These are phyloP conservation scores for Zalophus californianus DNA, from an alignment of 2,797 vertebrate genomes.

Conservation along the genomic window DNA sequence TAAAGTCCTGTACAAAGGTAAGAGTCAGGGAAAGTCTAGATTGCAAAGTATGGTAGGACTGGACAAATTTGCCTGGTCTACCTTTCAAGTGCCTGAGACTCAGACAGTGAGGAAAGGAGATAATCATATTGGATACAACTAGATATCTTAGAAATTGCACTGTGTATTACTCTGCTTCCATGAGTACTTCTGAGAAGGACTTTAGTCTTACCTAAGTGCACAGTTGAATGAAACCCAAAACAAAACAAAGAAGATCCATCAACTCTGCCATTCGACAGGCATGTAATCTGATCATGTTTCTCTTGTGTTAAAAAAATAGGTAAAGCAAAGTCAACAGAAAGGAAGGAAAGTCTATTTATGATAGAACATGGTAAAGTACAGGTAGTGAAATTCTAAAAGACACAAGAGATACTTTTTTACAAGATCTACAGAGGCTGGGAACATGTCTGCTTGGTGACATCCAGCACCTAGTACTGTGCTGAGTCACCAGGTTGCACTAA, in stretches of 20 bases:
- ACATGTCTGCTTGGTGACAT: too few species aligned
- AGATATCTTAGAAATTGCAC: background rate
- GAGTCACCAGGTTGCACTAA: background rate
- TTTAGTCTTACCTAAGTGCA: background rate
- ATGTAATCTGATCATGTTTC: background rate
- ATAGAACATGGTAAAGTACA: background rate
- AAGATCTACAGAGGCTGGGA: background rate
- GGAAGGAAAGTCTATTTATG: background rate
- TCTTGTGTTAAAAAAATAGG: background rate
- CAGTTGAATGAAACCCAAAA: background rate
- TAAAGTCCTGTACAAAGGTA: background rate
- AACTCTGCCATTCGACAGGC: background rate
- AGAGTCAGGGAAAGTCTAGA: background rate
- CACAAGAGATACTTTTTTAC: background rate
- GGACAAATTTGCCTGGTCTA: background rate
- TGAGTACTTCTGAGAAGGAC: background rate
- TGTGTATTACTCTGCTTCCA: background rate
- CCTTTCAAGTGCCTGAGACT: background rate
- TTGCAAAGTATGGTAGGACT: background rate
- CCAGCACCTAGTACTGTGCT: background rate
- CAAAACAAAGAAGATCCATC: background rate
- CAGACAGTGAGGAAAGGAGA: background rate
- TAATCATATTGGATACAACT: background rate
- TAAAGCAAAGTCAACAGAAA: background rate
- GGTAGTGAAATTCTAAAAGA: background rate